Evolutionary conservation across 2,888 invertebrate genomes (phyloP), one percentile per base, ranked within the genome.

Genomic region (Pecten maximus): DNA sequence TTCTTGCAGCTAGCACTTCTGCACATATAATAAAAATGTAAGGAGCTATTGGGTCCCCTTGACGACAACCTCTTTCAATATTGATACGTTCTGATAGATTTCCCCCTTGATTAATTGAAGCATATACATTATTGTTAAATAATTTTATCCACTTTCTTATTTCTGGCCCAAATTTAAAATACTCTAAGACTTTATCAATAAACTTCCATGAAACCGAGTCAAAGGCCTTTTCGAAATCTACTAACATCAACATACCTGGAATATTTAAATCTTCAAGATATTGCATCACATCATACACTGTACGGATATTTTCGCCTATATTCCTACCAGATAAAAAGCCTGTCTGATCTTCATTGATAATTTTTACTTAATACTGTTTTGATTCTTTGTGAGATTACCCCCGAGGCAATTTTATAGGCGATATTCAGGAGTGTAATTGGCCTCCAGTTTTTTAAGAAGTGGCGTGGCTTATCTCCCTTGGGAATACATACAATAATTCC

Each of bases 111-210:
- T 50, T 50, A 19, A 50, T 50, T 19, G 50, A 50, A 19, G 50
- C 50, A 50, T 50, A 50, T 19, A 50, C 50, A 50, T 50, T 50
- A 19, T 40, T 88, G 40, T 28, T 28, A n/a, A n/a, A n/a, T n/a
- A 88, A 19, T 88, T 88, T 88, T 88, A 88, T 88, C 88, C 40
- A 88, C 19, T 88, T 40, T 40, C 40, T 12, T 40, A 88, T 40
- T 12, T 88, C 40, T 40, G 8, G 3, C 40, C 88, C 88, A 40
- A 88, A 88, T 1, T 40, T 40, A 23, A 88, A 88, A 40, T 40
- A 88, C 1, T 10, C 40, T 12, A 88, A 40, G 40, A 88, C 88
- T 88, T 88, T 88, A 39, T 88, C 40, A 40, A 88, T 88, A 40
- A 87, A 87, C 23, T 12, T 39, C 40, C 87, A 87, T 87, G 87